These are phyloP conservation scores for Serinus canaria DNA, from an alignment of 2,113 vertebrate species.

Conservation along the genomic window DNA sequence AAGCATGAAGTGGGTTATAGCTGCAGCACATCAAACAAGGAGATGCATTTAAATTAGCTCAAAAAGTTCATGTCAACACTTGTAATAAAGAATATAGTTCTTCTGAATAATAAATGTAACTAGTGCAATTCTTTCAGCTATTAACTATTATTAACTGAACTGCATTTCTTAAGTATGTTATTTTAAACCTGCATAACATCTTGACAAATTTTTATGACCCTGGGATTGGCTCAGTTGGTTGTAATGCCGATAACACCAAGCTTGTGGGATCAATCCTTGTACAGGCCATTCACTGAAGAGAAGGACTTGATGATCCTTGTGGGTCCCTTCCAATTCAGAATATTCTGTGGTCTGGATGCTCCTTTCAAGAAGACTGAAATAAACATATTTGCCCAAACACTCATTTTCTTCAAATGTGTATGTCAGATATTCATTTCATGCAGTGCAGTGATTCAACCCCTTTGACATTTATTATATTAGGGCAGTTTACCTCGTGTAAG, in stretches of 20 bases:
- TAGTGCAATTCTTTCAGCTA: not conserved
- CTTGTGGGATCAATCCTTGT: not conserved
- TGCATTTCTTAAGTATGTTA: not conserved
- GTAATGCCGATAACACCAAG: not conserved
- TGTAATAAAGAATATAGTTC: not conserved
- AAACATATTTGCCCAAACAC: not conserved
- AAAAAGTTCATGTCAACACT: not conserved
- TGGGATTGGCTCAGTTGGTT: not conserved
- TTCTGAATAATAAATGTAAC: not conserved
- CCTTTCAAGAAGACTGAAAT: not conserved
- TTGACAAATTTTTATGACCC: not conserved
- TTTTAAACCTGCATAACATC: not conserved
- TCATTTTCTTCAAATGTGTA: not conserved
- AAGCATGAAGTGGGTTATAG: not conserved
- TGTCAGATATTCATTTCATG: not conserved
- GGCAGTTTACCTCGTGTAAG: slow-evolving; percentile 69
- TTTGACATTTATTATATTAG: not conserved
- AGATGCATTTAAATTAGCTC: not conserved
- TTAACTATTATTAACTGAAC: not conserved
- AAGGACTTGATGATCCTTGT: not conserved
- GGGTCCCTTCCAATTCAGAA: not conserved
- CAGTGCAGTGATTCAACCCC: not conserved
- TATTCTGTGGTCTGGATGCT: not conserved
- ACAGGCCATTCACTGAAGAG: not conserved
- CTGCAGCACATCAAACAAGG: not conserved